These are phyloP conservation scores for Choristoneura fumiferana DNA, from an alignment of 1,140 invertebrate species.

Conservation along the genomic window DNA sequence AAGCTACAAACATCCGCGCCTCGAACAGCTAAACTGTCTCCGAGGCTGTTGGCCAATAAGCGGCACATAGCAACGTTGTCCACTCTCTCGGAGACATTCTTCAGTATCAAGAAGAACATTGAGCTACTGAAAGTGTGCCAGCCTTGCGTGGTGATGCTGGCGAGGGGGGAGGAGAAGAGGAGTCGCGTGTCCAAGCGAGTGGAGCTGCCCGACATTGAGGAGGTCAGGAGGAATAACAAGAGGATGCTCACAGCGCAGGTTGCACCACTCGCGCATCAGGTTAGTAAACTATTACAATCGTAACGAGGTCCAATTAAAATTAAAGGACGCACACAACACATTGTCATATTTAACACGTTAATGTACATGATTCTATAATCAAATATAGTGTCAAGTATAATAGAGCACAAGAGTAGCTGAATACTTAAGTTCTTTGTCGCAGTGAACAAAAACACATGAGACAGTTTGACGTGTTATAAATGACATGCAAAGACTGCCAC, in stretches of 20 bases:
- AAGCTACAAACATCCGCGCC: too few species aligned
- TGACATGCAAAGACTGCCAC: too few species aligned
- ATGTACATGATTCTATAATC: too few species aligned
- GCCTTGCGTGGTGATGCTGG: not conserved
- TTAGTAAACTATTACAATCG: too few species aligned
- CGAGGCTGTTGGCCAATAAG: not conserved
- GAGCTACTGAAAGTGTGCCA: not conserved
- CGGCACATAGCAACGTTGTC: not conserved
- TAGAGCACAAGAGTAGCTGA: too few species aligned
- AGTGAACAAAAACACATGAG: too few species aligned
- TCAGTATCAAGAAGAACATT: not conserved
- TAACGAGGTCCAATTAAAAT: too few species aligned
- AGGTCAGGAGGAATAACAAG: slow-evolving; percentile 16
- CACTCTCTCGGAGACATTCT: not conserved
- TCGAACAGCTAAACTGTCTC: not conserved
- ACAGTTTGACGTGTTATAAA: too few species aligned
- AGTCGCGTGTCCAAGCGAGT: slow-evolving; percentile 13
- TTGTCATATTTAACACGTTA: too few species aligned
- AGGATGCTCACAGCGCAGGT: slow-evolving; percentile 17
- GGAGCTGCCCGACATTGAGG: slow-evolving; percentile 10
- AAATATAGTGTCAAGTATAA: too few species aligned
- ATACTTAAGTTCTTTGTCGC: too few species aligned
- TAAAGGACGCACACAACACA: too few species aligned
- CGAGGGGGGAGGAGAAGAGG: slow-evolving; percentile 43
- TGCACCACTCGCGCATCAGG: not conserved